phyloP scores from a whole-genome alignment of 30 jellyfish, hydroid and myxozoan genomes.

The Mastigias papua region DNA sequence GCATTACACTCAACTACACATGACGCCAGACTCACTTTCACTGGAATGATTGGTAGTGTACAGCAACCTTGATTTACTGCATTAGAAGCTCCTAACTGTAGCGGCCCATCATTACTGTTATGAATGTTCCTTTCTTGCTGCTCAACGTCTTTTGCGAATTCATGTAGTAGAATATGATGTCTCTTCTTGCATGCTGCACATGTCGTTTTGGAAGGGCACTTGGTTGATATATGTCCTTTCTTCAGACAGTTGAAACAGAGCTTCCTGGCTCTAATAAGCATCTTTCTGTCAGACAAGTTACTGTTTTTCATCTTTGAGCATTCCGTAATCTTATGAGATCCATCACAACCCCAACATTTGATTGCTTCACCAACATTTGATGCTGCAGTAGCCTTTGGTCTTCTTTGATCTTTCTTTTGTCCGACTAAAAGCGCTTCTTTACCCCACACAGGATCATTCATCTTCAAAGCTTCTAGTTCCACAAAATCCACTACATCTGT shows the following conservation, averaged over 20 bases:
- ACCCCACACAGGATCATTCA: conserved; percentile 72
- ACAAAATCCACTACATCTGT: conserved; percentile 45
- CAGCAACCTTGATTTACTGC: conserved; percentile 31
- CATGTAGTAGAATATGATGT: conserved; percentile 9
- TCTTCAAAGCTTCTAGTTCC: conserved; percentile 58
- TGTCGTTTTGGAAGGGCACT: conserved; percentile 28
- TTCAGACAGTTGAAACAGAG: conserved; percentile 53
- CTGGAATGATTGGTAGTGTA: conserved; percentile 36
- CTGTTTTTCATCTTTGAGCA: conserved; percentile 55
- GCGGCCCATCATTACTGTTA: no score
- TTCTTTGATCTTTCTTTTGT: conserved; percentile 15
- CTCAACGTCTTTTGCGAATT: background rate
- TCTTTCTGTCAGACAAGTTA: conserved; percentile 48
- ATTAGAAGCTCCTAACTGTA: background rate
- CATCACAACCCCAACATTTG: conserved; percentile 46
- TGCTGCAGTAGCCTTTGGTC: conserved; percentile 39
- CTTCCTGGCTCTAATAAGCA: conserved; percentile 33
- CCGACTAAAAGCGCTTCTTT: conserved; percentile 27
- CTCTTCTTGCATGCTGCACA: conserved; percentile 46
- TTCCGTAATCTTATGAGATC: conserved; percentile 57
- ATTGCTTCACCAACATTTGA: conserved; percentile 30
- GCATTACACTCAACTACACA: conserved; percentile 53
- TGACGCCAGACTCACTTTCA: conserved; percentile 44
- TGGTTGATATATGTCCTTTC: conserved; percentile 41
- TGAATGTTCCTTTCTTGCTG: no score